Conservation (phyloP, 1,140 invertebrate species). For the Lerema accius region DNA sequence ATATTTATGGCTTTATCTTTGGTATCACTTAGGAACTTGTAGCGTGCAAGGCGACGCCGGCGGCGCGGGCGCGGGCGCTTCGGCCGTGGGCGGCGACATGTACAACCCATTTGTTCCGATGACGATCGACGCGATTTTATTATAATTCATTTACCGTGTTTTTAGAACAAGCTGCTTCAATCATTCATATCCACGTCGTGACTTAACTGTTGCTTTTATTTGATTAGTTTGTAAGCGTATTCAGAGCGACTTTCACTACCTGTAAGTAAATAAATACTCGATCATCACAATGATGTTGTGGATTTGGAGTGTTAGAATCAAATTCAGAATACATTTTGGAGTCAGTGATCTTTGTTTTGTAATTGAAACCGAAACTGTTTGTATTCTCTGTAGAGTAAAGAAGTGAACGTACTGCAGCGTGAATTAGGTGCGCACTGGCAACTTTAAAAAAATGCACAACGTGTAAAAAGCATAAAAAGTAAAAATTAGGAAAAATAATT, state of each 20-base stretch:
- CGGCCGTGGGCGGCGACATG: constrained; percentile 66
- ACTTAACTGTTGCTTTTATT: neutral
- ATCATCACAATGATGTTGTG: neutral
- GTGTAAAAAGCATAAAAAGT: too few relatives aligned
- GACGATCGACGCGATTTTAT: constrained; percentile 68
- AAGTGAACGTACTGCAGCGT: too few relatives aligned
- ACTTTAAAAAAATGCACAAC: too few relatives aligned
- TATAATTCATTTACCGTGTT: constrained; percentile 77
- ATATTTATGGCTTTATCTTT: constrained; percentile 43
- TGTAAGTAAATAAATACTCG: neutral
- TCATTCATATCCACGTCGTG: constrained; percentile 16
- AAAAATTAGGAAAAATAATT: too few relatives aligned
- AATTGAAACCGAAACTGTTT: too few relatives aligned
- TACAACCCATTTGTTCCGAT: constrained; percentile 74
- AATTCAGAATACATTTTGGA: too few relatives aligned
- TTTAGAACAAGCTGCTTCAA: constrained; percentile 35
- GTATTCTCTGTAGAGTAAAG: too few relatives aligned
- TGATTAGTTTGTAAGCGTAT: neutral
- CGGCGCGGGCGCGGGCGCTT: constrained; percentile 37
- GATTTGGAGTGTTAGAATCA: too few relatives aligned
- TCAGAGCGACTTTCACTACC: neutral
- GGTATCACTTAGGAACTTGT: constrained; percentile 45
- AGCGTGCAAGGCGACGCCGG: constrained; percentile 34
- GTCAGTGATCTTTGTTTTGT: too few relatives aligned
- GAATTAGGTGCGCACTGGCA: too few relatives aligned